phyloP scores from a whole-genome alignment of 2,888 invertebrate genomes.

The Siphlonurus alternatus region DNA sequence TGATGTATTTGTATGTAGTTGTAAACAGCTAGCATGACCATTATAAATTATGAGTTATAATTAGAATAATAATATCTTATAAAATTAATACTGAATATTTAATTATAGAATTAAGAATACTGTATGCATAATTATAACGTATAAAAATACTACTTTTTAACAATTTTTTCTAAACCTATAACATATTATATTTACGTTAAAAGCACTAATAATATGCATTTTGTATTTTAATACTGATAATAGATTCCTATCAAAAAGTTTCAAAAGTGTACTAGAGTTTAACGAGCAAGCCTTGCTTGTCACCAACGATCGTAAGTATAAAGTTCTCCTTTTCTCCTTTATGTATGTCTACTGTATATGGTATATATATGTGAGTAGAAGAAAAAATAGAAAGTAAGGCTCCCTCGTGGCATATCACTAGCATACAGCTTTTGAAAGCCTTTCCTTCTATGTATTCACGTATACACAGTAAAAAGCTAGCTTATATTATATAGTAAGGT shows the following conservation, averaged over 20 bases:
- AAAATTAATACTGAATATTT: too few relatives aligned
- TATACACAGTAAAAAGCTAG: neutral
- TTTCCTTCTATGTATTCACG: neutral
- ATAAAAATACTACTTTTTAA: too few relatives aligned
- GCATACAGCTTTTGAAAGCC: neutral
- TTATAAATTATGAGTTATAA: too few relatives aligned
- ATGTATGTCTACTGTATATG: too few relatives aligned
- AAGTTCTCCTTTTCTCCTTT: neutral
- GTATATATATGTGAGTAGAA: neutral
- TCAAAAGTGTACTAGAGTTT: neutral
- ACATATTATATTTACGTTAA: too few relatives aligned
- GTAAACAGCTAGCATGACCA: too few relatives aligned
- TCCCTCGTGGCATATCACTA: neutral
- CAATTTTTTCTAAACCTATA: too few relatives aligned
- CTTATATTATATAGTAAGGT: neutral
- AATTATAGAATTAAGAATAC: too few relatives aligned
- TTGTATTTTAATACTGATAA: neutral
- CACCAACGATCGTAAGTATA: neutral
- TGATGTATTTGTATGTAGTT: too few relatives aligned
- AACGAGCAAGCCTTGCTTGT: neutral
- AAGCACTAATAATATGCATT: neutral
- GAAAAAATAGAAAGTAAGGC: neutral
- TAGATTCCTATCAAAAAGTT: neutral
- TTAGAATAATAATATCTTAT: too few relatives aligned
- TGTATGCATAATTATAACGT: too few relatives aligned